Evolutionary conservation across 35 echinoderm and acorn worm species (phyloP).

Genomic region (Ptychodera flava): DNA sequence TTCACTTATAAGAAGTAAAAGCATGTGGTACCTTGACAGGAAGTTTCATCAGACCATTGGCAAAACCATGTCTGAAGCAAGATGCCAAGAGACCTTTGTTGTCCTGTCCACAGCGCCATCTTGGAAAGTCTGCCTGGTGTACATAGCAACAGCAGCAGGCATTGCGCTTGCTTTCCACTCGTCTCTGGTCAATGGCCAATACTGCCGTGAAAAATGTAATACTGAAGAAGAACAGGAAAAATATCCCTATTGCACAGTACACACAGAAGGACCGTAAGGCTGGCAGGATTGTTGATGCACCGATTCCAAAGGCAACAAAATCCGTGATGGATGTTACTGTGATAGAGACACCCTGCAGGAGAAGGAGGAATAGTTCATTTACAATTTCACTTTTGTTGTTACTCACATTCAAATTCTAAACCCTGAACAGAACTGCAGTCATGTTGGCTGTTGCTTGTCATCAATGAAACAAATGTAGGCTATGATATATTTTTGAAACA

Average conservation of each 20-base stretch:
- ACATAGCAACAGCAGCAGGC: constrained; percentile 17
- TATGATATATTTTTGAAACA: too few relatives aligned
- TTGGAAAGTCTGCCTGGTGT: background rate
- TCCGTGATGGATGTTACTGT: constrained; percentile 30
- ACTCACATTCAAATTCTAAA: background rate
- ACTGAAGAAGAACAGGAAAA: constrained; percentile 29
- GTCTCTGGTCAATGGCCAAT: constrained; percentile 3
- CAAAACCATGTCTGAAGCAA: constrained; percentile 6
- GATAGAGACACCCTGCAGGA: constrained; percentile 22
- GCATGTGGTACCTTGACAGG: constrained; percentile 26
- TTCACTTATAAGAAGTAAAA: too few relatives aligned
- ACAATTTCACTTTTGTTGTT: background rate
- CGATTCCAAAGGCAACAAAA: constrained; percentile 23
- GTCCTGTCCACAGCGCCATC: background rate
- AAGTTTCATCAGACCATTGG: background rate
- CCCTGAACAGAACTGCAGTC: too few relatives aligned
- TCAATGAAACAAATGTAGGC: too few relatives aligned
- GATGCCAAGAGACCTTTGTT: constrained; percentile 6
- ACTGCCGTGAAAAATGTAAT: constrained; percentile 12
- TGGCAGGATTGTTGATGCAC: constrained; percentile 23
- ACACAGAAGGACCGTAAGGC: constrained; percentile 28
- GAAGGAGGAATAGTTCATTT: background rate
- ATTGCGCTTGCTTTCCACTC: background rate
- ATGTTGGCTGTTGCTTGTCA: too few relatives aligned
- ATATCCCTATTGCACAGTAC: constrained; percentile 25